Conservation (phyloP, 2,113 vertebrate species). For the Setophaga coronata region DNA sequence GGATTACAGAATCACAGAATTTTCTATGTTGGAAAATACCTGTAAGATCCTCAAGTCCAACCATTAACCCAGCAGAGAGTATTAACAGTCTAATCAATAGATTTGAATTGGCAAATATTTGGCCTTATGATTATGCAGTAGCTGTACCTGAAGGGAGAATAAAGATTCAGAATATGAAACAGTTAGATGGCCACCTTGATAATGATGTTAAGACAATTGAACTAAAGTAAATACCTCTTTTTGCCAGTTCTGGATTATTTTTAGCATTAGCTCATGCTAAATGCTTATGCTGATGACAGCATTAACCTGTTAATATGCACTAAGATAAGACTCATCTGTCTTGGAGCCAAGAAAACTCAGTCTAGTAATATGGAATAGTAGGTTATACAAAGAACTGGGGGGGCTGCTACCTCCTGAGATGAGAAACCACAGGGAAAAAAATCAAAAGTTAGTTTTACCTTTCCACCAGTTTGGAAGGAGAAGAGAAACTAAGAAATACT, state of each 20-base stretch:
- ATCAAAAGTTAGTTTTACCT: background rate
- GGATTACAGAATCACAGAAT: background rate
- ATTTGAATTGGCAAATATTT: background rate
- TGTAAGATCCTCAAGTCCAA: background rate
- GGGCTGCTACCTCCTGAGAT: background rate
- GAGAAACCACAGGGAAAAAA: background rate
- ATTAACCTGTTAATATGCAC: background rate
- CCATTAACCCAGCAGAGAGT: background rate
- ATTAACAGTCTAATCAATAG: background rate
- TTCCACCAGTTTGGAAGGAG: background rate
- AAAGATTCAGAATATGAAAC: background rate
- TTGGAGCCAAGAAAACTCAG: background rate
- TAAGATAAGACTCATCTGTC: background rate
- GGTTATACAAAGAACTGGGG: background rate
- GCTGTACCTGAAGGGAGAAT: background rate
- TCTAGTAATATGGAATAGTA: background rate
- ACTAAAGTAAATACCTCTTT: background rate
- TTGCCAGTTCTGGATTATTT: background rate
- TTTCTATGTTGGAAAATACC: background rate
- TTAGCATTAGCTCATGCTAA: background rate
- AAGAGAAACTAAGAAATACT: background rate
- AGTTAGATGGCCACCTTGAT: background rate
- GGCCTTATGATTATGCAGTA: background rate
- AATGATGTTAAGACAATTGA: background rate
- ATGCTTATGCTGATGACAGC: background rate